Evolutionary conservation across 37 sponge, comb jelly and placozoan species (phyloP), one percentile per base, ranked within the genome.

Genomic region (Diacarnus erythraeanus): DNA sequence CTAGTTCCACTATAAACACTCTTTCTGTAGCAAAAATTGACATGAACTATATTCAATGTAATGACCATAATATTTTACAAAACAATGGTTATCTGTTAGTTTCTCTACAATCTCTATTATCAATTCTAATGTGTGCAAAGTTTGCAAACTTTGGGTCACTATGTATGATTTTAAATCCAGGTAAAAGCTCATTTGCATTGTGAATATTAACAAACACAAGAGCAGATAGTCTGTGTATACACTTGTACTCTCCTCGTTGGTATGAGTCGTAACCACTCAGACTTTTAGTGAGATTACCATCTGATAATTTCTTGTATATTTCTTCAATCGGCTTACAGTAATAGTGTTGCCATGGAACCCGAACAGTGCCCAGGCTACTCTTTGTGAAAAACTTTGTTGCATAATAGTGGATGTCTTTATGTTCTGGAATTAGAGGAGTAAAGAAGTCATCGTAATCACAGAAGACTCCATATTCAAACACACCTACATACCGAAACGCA

Each of bases 341-440:
- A 18, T 18, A 38, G 5, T 69, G 38, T 3, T 27, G 6, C 70
- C 70, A 69, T 34, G 70, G 70, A 5, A 60, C 27, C 4, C 6
- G 23, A 5, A 60, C n/a, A 6, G 61, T n/a, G 4, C 61, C 61
- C 22, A 25, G 9, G 6, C 51, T 47, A 5, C 22, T 60, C 9
- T 17, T 25, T 26, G 26, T 68, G 27, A 68, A 68, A 6, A 6
- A 68, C 20, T 20, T 68, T 10, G 29, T 31, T 12, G 37, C 34
- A 31, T 68, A 68, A 31, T 68, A 68, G 69, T 68, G 69, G 5
- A 68, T 68, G 37, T 68, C 37, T 35, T 68, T 68, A 17, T 68
- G 29, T 36, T 68, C 37, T 29, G 69, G 69, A 36, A 68, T 29
- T 68, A 38, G 6, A 21, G 69, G 69, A 5, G 8, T 37, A 3